phyloP scores from a whole-genome alignment of 2,888 invertebrate species.

The Brachycybe producta region DNA sequence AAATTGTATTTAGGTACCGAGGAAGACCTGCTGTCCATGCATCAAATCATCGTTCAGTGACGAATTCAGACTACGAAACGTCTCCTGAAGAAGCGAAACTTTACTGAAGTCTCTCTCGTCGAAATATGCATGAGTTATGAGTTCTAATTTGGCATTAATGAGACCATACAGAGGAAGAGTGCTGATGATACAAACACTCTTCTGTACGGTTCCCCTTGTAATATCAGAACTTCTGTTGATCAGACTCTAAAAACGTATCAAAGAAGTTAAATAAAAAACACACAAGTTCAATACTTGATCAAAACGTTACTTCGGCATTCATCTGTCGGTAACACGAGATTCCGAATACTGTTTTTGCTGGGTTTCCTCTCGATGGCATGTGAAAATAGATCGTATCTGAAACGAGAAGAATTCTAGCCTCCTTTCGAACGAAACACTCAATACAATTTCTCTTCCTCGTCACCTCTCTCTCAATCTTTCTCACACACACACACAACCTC shows the following conservation, averaged over 20 bases:
- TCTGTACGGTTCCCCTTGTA: constrained; percentile 93
- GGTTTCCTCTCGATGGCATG: constrained; percentile 72
- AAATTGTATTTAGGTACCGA: constrained; percentile 40
- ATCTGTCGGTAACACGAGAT: constrained; percentile 97
- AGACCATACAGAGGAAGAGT: constrained; percentile 83
- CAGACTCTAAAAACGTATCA: constrained; percentile 51
- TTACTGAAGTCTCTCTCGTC: constrained; percentile 85
- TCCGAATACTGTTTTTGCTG: constrained; percentile 78
- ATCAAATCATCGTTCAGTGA: constrained; percentile 49
- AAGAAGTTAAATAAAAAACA: constrained; percentile 5
- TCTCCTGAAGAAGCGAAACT: constrained; percentile 75
- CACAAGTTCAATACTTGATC: not conserved
- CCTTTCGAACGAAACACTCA: too few species aligned
- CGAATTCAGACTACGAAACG: constrained; percentile 78
- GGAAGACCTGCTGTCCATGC: constrained; percentile 47
- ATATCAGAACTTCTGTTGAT: constrained; percentile 86
- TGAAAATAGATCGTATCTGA: constrained; percentile 89
- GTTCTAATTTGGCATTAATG: constrained; percentile 79
- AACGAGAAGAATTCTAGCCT: constrained; percentile 18
- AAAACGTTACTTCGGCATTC: constrained; percentile 63
- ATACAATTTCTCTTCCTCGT: too few species aligned
- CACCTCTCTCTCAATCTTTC: constrained; percentile 3
- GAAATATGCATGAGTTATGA: constrained; percentile 95
- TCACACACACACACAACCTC: constrained; percentile 7
- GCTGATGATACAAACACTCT: constrained; percentile 91